Base-by-base conservation (phyloP, 2,888 invertebrate species). In the Atrina japonica region DNA sequence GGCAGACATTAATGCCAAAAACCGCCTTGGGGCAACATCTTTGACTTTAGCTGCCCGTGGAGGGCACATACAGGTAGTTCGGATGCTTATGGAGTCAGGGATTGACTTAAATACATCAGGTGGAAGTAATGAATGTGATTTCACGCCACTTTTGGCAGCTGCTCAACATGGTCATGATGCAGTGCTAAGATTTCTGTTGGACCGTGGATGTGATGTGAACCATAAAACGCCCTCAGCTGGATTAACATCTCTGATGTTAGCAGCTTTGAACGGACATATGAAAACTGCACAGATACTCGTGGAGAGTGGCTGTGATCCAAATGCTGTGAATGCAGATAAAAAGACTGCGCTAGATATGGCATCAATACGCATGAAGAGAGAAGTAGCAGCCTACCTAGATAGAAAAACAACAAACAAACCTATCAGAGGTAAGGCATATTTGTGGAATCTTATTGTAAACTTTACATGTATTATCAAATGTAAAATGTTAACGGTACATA, bases 341-440 rank as follows among this genome's bases (percentile, higher is more conserved):
- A 84, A 86, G 53, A 91, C 91, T 3, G 90, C 91, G 14, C 79
- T 91, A 6, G 90, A 90, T 69, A 85, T 91, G 52, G 91, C 91
- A 6, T 81, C 80, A 11, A 67, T 83, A 21, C 70, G 86, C 45
- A 84, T 83, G 14, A 86, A 86, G 59, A 77, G 84, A 65, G 88
- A 90, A 70, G 88, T 91, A 0, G 75, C 82, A 49, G 86, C 85
- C 9, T 90, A 88, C 74, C 81, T 91, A 9, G 89, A 89, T 27
- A 76, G 89, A 30, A 90, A 89, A 74, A 90, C 90, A 21, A 86
- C 86, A 23, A 88, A 88, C 73, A 88, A 88, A 78, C 86, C 87
- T 5, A 83, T 84, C n/a, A 59, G 66, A 41, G 80, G 80, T 83
- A 72, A 80, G 86, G n/a, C n/a, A n/a, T 86, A 64, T 55, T 29